Evolutionary conservation across 2,797 vertebrate genomes (phyloP).

Genomic region (Peromyscus eremicus): DNA sequence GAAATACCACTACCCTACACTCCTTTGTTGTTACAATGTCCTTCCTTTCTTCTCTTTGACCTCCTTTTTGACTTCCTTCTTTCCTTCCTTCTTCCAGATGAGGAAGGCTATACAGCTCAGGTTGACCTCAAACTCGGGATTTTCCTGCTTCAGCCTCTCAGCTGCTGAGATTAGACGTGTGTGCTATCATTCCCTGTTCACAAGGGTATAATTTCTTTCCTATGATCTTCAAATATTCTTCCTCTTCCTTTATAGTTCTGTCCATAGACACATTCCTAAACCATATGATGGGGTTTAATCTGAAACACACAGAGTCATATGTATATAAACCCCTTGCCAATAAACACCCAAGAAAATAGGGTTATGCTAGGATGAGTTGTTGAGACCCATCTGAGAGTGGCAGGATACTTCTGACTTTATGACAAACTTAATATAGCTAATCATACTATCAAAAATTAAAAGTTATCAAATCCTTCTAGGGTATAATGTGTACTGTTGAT

Average conservation of each 20-base stretch:
- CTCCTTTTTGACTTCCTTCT: not conserved
- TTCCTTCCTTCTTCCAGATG: not conserved
- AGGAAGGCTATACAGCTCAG: not conserved
- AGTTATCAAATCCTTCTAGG: not conserved
- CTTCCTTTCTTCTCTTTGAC: not conserved
- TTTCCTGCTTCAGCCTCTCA: not conserved
- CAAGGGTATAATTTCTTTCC: not conserved
- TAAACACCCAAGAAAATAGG: not conserved
- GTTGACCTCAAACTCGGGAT: not conserved
- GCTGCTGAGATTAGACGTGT: not conserved
- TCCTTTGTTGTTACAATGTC: not conserved
- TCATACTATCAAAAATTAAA: not conserved
- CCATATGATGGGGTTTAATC: not conserved
- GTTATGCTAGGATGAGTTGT: not conserved
- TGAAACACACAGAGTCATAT: not conserved
- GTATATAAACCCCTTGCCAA: not conserved
- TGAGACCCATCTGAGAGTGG: not conserved
- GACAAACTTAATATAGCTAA: not conserved
- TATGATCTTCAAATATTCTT: not conserved
- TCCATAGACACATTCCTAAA: not conserved
- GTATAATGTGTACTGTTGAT: not conserved
- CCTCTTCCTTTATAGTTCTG: not conserved
- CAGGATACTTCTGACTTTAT: not conserved
- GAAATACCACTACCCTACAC: not conserved
- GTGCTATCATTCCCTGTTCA: not conserved